A percentile compares a stretch with the other conserved stretches of the same genome.
phyloP scores from a whole-genome alignment of 1,140 invertebrate genomes.

The Temnothorax curvispinosus region DNA sequence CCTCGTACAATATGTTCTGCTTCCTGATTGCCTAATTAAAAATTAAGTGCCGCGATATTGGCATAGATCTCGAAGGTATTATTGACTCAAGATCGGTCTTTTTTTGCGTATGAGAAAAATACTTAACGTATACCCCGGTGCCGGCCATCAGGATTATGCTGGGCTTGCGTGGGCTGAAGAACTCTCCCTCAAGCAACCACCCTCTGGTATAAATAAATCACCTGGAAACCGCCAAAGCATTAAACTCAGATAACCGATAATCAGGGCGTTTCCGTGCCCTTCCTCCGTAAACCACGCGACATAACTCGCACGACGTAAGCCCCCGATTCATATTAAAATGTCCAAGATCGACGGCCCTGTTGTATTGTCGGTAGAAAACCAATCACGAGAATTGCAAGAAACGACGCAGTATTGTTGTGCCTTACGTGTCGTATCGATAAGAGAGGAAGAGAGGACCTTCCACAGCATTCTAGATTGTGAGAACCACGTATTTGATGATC shows the following conservation, averaged over 20 bases:
- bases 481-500: not conserved
- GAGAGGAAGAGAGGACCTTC: not conserved
- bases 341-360: slow-evolving; percentile 5
- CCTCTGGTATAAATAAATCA: too few relatives aligned
- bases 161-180: too few relatives aligned
- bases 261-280: too few relatives aligned
- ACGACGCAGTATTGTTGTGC: slow-evolving; percentile 4
- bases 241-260: too few relatives aligned
- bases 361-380: not conserved
- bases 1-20: not conserved
- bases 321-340: too few relatives aligned
- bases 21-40: slow-evolving; percentile 31
- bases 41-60: slow-evolving; percentile 30
- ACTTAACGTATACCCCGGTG: too few relatives aligned
- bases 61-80: slow-evolving; percentile 6
- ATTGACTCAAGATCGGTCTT: not conserved
- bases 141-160: too few relatives aligned
- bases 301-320: too few relatives aligned
- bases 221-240: too few relatives aligned
- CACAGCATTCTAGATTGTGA: not conserved
- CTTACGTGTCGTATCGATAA: not conserved
- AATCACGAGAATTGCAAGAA: slow-evolving; percentile 5
- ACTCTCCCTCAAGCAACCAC: too few relatives aligned
- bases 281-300: too few relatives aligned
- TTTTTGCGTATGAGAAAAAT: too few relatives aligned